Conservation (phyloP, 2,888 invertebrate species). For the Camptogramma bilineatum region DNA sequence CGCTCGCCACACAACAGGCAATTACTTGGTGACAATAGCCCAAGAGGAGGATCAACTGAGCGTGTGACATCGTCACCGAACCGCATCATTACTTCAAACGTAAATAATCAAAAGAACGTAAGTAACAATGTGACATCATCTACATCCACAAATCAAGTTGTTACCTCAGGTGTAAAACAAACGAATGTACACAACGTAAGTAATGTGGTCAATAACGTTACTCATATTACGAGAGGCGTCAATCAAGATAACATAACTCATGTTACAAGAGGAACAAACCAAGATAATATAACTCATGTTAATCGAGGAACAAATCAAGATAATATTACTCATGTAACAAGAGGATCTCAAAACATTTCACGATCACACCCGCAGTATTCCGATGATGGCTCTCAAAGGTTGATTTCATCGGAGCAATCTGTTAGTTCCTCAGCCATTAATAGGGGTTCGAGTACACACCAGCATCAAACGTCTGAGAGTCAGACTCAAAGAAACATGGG, state of each 20-base stretch:
- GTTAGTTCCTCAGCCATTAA: constrained; percentile 48
- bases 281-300: constrained; percentile 50
- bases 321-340: constrained; percentile 51
- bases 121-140: constrained; percentile 32
- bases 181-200: constrained; percentile 41
- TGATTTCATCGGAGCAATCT: constrained; percentile 52
- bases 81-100: constrained; percentile 49
- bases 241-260: constrained; percentile 49
- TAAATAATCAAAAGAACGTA: constrained; percentile 48
- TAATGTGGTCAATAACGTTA: constrained; percentile 26
- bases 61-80: constrained; percentile 55
- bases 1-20: constrained; percentile 44
- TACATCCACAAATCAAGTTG: constrained; percentile 46
- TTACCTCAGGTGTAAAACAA: constrained; percentile 50
- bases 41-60: constrained; percentile 57
- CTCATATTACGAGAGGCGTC: constrained; percentile 50
- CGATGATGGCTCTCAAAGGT: constrained; percentile 48
- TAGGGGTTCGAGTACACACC: constrained; percentile 50
- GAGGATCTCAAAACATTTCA: constrained; percentile 54
- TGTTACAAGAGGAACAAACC: constrained; percentile 52
- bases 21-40: constrained; percentile 49
- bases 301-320: constrained; percentile 53
- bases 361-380: constrained; percentile 55
- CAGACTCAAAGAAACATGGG: constrained; percentile 51
- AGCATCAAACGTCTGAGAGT: constrained; percentile 44